Percentiles rank a stretch among this genome's conserved stretches.
These are phyloP conservation scores for Dryobota labecula DNA, from an alignment of 2,888 invertebrate genomes.

Conservation along the genomic window DNA sequence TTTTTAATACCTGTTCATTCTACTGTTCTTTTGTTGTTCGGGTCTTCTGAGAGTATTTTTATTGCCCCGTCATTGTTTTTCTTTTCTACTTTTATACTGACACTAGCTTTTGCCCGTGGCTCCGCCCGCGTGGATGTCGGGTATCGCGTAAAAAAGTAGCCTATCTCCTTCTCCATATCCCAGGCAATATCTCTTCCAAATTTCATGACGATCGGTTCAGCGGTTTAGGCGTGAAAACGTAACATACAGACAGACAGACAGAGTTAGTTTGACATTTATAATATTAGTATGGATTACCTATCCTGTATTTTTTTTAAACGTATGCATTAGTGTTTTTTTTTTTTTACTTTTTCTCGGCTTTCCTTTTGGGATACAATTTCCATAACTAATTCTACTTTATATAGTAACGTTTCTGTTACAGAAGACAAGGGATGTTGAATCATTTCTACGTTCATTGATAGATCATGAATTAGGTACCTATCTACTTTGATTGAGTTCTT, in stretches of 20 bases:
- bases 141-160: no score
- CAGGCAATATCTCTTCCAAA: no score
- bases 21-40: constrained; percentile 27
- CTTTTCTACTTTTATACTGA: background rate
- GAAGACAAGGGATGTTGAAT: background rate
- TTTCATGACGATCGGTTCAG: no score
- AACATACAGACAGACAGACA: no score
- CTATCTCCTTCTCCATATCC: no score
- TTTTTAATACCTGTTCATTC: constrained; percentile 50
- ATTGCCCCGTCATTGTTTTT: background rate
- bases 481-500: constrained; percentile 19
- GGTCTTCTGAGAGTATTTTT: background rate
- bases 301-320: background rate
- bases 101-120: no score
- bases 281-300: no score
- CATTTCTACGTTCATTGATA: constrained; percentile 12
- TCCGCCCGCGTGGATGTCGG: no score
- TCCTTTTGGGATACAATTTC: background rate
- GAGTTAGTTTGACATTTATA: no score
- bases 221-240: no score
- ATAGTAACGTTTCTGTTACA: background rate
- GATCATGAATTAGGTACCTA: background rate
- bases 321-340: background rate
- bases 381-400: background rate
- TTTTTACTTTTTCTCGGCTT: background rate